A percentile compares a stretch with the other conserved stretches of the same genome.
These are phyloP conservation scores for Lindbergichthys nudifrons DNA, from an alignment of 2,797 vertebrate species.

Conservation along the genomic window DNA sequence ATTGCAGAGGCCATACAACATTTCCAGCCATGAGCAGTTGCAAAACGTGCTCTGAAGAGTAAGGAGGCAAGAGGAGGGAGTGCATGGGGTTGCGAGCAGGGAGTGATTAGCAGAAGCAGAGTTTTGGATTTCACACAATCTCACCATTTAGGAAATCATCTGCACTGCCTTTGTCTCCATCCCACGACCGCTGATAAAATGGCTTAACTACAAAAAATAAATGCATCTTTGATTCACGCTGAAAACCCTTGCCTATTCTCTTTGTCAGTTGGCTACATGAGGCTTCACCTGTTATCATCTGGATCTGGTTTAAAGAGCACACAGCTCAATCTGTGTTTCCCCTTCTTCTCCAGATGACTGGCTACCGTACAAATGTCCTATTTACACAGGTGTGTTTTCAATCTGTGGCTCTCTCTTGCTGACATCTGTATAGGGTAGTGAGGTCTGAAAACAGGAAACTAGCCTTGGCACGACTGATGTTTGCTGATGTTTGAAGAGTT, in stretches of 20 bases:
- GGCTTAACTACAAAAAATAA: constrained; percentile 87
- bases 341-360: constrained; percentile 42
- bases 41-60: constrained; percentile 28
- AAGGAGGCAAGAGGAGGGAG: constrained; percentile 22
- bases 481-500: constrained; percentile 55
- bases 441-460: constrained; percentile 70
- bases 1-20: constrained; percentile 24
- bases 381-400: constrained; percentile 82
- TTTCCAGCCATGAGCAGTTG: constrained; percentile 57
- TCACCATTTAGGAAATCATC: constrained; percentile 87
- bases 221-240: constrained; percentile 72
- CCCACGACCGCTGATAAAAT: constrained; percentile 83
- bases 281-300: constrained; percentile 50
- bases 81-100: constrained; percentile 34
- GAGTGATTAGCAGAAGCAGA: constrained; percentile 52
- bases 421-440: constrained; percentile 68
- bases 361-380: constrained; percentile 49
- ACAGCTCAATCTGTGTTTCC: constrained; percentile 38
- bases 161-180: constrained; percentile 82
- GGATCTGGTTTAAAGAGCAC: constrained; percentile 47
- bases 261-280: constrained; percentile 32
- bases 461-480: constrained; percentile 57
- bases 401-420: constrained; percentile 52
- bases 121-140: constrained; percentile 68
- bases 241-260: constrained; percentile 18